A percentile compares a stretch with the other conserved stretches of the same genome.
These are phyloP conservation scores for Cephus rjabovi DNA, from an alignment of 2,888 invertebrate species.

Conservation along the genomic window DNA sequence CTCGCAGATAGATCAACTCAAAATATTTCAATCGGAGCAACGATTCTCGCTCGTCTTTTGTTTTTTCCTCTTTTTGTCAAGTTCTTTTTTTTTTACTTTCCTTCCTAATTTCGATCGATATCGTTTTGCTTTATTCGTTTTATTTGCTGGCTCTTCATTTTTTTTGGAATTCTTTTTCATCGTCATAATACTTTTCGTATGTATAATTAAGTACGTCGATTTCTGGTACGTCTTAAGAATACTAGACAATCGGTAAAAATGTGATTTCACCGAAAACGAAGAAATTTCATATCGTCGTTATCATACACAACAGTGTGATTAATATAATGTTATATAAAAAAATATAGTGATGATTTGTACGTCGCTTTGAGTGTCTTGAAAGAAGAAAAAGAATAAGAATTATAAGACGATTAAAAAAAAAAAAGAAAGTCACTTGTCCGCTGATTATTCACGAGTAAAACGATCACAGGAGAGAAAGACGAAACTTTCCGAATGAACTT, in stretches of 20 bases:
- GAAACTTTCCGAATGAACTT: not conserved
- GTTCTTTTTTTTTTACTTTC: no score
- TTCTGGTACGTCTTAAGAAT: not conserved
- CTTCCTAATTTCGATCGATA: not conserved
- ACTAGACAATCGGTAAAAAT: not conserved
- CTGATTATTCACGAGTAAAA: not conserved
- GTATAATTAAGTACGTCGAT: not conserved
- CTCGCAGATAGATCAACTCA: conserved; percentile 26
- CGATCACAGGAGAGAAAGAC: not conserved
- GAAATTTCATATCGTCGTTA: not conserved
- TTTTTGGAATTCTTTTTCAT: not conserved
- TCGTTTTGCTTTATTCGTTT: not conserved
- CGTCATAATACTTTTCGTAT: not conserved
- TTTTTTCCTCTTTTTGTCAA: not conserved
- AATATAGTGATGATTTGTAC: not conserved
- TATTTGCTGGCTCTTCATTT: not conserved
- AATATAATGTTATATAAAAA: not conserved
- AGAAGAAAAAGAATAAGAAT: conserved; percentile 13
- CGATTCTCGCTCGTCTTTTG: not conserved
- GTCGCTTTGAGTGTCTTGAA: conserved; percentile 7
- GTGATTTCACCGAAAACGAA: not conserved
- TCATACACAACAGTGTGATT: not conserved
- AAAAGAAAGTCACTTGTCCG: not conserved
- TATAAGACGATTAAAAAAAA: not conserved
- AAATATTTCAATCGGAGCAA: conserved; percentile 12